Evolutionary conservation across 2,797 vertebrate species (phyloP), one percentile per base, ranked within the genome.

Genomic region (Phalloptychus januarius): DNA sequence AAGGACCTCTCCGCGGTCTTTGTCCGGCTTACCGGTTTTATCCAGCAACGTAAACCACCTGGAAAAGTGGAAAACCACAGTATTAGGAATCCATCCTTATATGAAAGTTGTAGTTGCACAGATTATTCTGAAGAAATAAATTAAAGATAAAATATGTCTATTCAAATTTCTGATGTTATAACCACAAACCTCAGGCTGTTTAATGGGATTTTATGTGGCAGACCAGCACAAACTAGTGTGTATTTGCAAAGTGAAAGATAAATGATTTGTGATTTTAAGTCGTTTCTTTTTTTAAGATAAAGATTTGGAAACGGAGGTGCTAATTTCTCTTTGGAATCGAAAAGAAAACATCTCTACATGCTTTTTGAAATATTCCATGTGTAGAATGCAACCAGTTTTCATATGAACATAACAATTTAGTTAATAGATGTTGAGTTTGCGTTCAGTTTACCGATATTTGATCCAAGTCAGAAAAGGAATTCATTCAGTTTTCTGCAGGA

Each of bases 1-100:
- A 16, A 98, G 96, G 0, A 99, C 97, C 79, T 98, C 97, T 7
- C 98, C 98, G 46, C 98, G 88, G 80, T 98, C 97, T 86, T 99
- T 99, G 44, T 97, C 97, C 28, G 96, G 93, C 76, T 98, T 99
- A 0, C 98, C 98, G 0, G 95, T 94, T 75, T 99, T 99, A 79
- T 97, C 97, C 84, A 94, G 92, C 73, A 99, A 90, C 71, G 96
- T 97, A 76, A 97, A 98, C 98, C 98, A 99, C 82, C 98, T 99
- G 91, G 76, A 25, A 16, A 79, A 74, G n/a, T n/a, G n/a, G 23
- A 88, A 20, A 83, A 1, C 0, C 1, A 77, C 1, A 75, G 7
- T 15, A 40, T 42, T 52, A 36, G 44, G 56, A 71, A 7, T 6
- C 12, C 38, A 42, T 44, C 25, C 13, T 42, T 25, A 20, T 20